Evolutionary conservation across 2,888 invertebrate species (phyloP).

Genomic region (Melieria crassipennis): DNA sequence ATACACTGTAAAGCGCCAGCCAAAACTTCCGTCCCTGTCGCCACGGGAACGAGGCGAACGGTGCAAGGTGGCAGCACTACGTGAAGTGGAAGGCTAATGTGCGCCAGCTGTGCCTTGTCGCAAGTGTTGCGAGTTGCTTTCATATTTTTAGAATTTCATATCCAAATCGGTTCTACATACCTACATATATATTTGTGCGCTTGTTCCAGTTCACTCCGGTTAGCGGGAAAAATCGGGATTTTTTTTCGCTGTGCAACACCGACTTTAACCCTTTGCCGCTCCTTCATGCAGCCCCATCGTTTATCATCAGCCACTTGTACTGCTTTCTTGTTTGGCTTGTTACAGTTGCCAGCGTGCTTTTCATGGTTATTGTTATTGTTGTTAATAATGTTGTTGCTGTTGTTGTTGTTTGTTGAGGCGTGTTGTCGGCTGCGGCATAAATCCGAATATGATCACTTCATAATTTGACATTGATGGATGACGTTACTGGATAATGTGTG

Average conservation of each 20-base stretch:
- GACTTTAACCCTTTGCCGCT: conserved; percentile 10
- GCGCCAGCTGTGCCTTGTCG: too few relatives aligned
- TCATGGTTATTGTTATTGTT: not conserved
- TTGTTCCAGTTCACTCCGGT: not conserved
- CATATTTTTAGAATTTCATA: not conserved
- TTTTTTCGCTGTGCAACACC: not conserved
- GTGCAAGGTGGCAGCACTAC: not conserved
- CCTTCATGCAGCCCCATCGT: conserved; percentile 2
- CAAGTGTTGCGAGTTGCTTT: not conserved
- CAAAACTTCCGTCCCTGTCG: conserved; percentile 30
- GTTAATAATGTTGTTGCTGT: conserved; percentile 8
- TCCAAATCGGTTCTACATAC: not conserved
- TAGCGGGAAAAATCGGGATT: not conserved
- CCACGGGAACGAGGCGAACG: conserved; percentile 36
- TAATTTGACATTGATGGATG: conserved; percentile 66
- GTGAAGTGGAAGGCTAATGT: too few relatives aligned
- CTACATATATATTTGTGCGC: not conserved
- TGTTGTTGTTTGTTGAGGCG: conserved; percentile 38
- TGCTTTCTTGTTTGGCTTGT: not conserved
- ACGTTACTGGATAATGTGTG: conserved; percentile 42
- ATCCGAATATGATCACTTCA: conserved; percentile 67
- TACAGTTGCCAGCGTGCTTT: not conserved
- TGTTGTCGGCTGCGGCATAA: conserved; percentile 54
- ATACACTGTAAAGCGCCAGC: too few relatives aligned
- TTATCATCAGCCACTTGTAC: not conserved